Percentiles rank a stretch among this genome's conserved stretches.
Conservation (phyloP, 2,113 vertebrate species). For the Oenanthe melanoleuca region DNA sequence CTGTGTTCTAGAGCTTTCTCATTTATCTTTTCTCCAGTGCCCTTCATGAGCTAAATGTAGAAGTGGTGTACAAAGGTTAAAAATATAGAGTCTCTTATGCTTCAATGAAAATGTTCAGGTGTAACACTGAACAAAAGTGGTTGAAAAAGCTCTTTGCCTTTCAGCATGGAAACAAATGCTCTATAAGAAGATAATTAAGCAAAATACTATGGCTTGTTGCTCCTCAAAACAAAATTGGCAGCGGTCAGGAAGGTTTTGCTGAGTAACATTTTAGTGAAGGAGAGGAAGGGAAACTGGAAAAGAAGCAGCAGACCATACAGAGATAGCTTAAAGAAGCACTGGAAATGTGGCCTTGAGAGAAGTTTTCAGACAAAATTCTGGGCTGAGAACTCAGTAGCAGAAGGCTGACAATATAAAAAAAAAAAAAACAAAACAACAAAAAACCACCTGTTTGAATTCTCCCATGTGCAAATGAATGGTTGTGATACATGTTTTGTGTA, state of each 20-base stretch:
- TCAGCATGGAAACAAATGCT: not conserved
- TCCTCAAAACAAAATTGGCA: not conserved
- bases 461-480: not conserved
- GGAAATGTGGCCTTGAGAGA: not conserved
- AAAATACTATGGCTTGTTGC: not conserved
- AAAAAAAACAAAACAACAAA: too few relatives aligned
- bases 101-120: not conserved
- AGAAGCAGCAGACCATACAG: not conserved
- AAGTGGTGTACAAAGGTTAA: slow-evolving; percentile 21
- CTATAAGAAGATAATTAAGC: not conserved
- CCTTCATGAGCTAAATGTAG: not conserved
- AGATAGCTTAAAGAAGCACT: not conserved
- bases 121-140: not conserved
- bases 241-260: not conserved
- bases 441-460: not conserved
- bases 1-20: not conserved
- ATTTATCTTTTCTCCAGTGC: not conserved
- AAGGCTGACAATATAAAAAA: not conserved
- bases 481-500: not conserved
- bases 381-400: not conserved
- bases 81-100: not conserved
- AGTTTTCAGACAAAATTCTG: not conserved
- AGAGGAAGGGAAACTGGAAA: not conserved
- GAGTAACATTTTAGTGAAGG: not conserved
- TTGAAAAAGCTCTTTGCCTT: not conserved